Base-by-base conservation (phyloP, 1,140 invertebrate genomes). In the Drosophila grimshawi region DNA sequence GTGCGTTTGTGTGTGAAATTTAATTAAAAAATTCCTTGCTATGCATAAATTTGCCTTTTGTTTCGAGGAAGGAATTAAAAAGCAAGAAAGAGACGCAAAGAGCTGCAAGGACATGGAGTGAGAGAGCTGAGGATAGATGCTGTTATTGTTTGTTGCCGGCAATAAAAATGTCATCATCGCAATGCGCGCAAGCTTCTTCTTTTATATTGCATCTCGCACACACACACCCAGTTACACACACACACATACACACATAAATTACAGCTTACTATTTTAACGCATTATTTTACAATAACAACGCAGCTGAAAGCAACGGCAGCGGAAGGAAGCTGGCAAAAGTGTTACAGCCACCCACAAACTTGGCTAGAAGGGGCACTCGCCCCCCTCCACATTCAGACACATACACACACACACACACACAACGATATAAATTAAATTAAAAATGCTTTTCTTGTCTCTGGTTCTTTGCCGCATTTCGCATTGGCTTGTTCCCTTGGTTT, bases 21-120 rank as follows among this genome's bases (percentile, higher is more conserved):
- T 88, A 88, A 88, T 88, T 88, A 88, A 89, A 86, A 89, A 88
- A 89, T 89, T 80, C 76, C 74, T 83, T 70, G 77, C 77, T 88
- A 71, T 88, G 83, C 83, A 88, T 88, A 88, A 88, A 88, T 88
- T 88, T 88, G 73, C 56, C 86, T 85, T 88, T 85, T 80, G 80
- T 88, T 85, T 81, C 46, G 37, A 29, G 29, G 48, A 10, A 43
- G 55, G 4, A 19, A 3, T 10, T 8, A 56, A 32, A 10, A n/a
- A 46, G 48, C 10, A 7, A 35, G 51, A 3, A 6, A 45, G 7
- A 27, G 39, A 53, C 27, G 3, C 4, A 37, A n/a, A 49, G 37
- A 27, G 1, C 27, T n/a, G 35, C 11, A 56, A 35, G 59, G 48
- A 41, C 35, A 46, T n/a, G 6, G 55, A 19, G 27, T 27, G 56